Base-by-base conservation (phyloP, 2,888 invertebrate genomes). In the Merodon equestris region DNA sequence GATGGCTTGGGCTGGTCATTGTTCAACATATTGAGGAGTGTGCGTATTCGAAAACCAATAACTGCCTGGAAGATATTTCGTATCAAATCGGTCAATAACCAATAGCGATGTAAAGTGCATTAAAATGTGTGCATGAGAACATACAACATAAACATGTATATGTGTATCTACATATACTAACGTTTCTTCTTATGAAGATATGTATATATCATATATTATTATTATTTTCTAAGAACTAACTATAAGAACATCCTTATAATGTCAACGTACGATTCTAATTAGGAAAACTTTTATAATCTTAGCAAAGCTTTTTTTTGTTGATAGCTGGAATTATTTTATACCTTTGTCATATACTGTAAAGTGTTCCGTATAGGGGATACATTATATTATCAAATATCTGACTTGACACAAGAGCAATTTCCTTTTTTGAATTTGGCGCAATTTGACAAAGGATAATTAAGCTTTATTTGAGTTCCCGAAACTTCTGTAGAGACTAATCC, bases 401-500 rank as follows among this genome's bases (percentile, higher is more conserved):
- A n/a, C n/a, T n/a, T n/a, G n/a, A n/a, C n/a, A n/a, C n/a, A n/a
- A n/a, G n/a, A n/a, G n/a, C n/a, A n/a, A n/a, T n/a, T n/a, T n/a
- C n/a, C n/a, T n/a, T n/a, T n/a, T n/a, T n/a, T 27, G 7, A 27
- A 27, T 4, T 27, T 27, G 7, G 27, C 27, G 47, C 67, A 57
- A 66, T 70, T 70, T 79, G 79, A 74, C 70, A 54, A 64, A 79
- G 74, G 74, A 74, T 74, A 74, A 68, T 74, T 63, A 79, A 74
- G 79, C 74, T 79, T 79, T 79, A 68, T 79, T 79, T 74, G 74
- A 74, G 79, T 79, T 79, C 64, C 74, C 70, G 58, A 74, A 79
- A 74, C 68, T 74, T 79, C 58, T 70, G 54, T 42, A 51, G 47
- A 38, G 36, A 53, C 57, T 58, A 61, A 67, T 63, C 68, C 57